These are phyloP conservation scores for Tetramorium simillimum DNA, from an alignment of 1,140 invertebrate species.

Conservation along the genomic window DNA sequence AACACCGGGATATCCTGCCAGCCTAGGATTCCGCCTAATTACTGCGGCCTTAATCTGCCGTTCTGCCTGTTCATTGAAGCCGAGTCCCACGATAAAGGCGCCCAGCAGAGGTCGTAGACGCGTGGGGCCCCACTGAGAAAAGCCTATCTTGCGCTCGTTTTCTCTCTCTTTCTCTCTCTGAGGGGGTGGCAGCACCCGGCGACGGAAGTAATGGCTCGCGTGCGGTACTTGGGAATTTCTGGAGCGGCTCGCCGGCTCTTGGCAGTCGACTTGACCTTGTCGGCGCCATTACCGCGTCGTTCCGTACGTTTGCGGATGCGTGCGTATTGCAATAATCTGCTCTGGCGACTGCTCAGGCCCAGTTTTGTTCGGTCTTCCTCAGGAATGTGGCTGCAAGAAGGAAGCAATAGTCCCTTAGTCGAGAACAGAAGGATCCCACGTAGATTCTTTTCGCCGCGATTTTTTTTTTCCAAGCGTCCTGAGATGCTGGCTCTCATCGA, in stretches of 20 bases:
- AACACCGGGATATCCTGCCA: slow-evolving; percentile 38
- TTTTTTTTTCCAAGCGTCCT: neutral
- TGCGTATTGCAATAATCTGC: neutral
- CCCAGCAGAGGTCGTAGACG: slow-evolving; percentile 27
- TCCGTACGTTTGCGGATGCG: slow-evolving; percentile 28
- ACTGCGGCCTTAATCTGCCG: slow-evolving; percentile 56
- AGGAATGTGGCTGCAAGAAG: neutral
- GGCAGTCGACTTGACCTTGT: slow-evolving; percentile 42
- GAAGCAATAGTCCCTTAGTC: neutral
- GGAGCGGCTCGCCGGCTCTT: slow-evolving; percentile 17
- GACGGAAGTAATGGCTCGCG: slow-evolving; percentile 58
- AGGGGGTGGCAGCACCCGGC: slow-evolving; percentile 1
- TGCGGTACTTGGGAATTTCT: slow-evolving; percentile 55
- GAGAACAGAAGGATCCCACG: neutral
- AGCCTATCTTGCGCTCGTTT: neutral
- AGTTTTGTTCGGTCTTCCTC: slow-evolving; percentile 11
- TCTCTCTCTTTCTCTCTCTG: neutral
- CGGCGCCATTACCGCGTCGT: slow-evolving; percentile 34
- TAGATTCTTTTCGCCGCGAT: neutral
- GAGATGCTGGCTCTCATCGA: neutral
- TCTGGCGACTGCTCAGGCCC: neutral
- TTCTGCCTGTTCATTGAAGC: slow-evolving; percentile 35
- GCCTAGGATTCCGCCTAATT: slow-evolving; percentile 56
- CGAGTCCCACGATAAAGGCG: slow-evolving; percentile 38
- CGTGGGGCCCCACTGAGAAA: slow-evolving; percentile 1